Evolutionary conservation across 30 jellyfish, hydroid and myxozoan genomes (phyloP).

Genomic region (Hydra vulgaris): DNA sequence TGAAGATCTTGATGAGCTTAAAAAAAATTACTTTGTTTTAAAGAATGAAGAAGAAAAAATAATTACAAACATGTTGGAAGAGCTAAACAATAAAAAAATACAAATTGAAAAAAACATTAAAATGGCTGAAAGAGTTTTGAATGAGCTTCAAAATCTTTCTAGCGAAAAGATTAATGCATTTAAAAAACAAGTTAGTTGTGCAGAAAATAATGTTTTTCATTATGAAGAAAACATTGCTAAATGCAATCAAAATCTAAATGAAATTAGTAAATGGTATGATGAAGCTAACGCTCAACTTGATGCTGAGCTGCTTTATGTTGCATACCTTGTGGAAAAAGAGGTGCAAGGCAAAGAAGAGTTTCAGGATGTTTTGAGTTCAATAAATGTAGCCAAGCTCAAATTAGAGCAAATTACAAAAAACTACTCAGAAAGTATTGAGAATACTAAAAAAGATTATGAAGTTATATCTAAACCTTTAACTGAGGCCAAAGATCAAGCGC

Average conservation of each 20-base stretch:
- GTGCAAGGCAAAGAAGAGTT: slow-evolving; percentile 36
- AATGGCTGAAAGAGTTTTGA: slow-evolving; percentile 29
- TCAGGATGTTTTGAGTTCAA: slow-evolving; percentile 20
- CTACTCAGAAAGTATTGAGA: slow-evolving; percentile 52
- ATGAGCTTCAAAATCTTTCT: slow-evolving; percentile 54
- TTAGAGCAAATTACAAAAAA: slow-evolving; percentile 54
- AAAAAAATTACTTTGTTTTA: slow-evolving; percentile 20
- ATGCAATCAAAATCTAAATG: slow-evolving; percentile 51
- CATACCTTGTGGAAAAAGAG: slow-evolving; percentile 74
- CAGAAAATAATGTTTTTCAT: slow-evolving; percentile 71
- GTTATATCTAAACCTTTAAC: slow-evolving; percentile 55
- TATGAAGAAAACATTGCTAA: slow-evolving; percentile 46
- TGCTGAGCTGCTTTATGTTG: slow-evolving; percentile 67
- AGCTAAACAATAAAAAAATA: slow-evolving; percentile 40
- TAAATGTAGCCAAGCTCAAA: slow-evolving; percentile 39
- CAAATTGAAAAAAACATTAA: slow-evolving; percentile 46
- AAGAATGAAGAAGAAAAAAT: slow-evolving; percentile 50
- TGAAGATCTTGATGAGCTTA: slow-evolving; percentile 28
- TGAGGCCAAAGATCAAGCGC: slow-evolving; percentile 66
- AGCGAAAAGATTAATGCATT: slow-evolving; percentile 59
- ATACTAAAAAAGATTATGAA: slow-evolving; percentile 34
- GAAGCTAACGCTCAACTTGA: slow-evolving; percentile 70
- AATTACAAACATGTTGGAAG: slow-evolving; percentile 45
- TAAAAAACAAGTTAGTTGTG: slow-evolving; percentile 74
- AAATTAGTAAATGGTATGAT: slow-evolving; percentile 54